phyloP scores from a whole-genome alignment of 2,888 invertebrate genomes.

The Agrochola lychnidis region DNA sequence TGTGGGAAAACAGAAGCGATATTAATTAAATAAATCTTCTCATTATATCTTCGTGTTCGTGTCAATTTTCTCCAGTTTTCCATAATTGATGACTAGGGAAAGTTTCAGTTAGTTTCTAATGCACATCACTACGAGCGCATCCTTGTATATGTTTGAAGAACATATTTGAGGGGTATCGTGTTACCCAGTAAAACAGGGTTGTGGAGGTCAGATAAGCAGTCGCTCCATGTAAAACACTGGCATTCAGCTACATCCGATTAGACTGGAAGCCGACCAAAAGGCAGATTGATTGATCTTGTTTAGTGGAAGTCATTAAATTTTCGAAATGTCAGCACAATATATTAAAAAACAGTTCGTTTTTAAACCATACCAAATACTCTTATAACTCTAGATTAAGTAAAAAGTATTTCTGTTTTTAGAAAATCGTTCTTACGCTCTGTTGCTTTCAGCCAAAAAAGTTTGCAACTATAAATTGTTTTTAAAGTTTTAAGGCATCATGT shows the following conservation, averaged over 20 bases:
- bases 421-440: constrained; percentile 30
- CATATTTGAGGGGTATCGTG: background rate
- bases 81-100: constrained; percentile 30
- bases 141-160: background rate
- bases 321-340: background rate
- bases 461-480: constrained; percentile 12
- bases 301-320: background rate
- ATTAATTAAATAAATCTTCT: constrained; percentile 19
- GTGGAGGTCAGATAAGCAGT: background rate
- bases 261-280: background rate
- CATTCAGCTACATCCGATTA: background rate
- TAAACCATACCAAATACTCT: background rate
- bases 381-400: background rate
- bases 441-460: constrained; percentile 22
- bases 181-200: background rate
- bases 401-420: constrained; percentile 17
- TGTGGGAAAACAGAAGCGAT: constrained; percentile 14
- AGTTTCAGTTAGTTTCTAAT: constrained; percentile 29
- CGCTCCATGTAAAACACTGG: background rate
- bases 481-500: background rate
- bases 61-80: constrained; percentile 27
- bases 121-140: background rate
- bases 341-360: background rate
- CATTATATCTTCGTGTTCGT: background rate
- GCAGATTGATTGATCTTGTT: too few species aligned